These are phyloP conservation scores for Drosophila pectinifera DNA, from an alignment of 1,140 invertebrate species.

Conservation along the genomic window DNA sequence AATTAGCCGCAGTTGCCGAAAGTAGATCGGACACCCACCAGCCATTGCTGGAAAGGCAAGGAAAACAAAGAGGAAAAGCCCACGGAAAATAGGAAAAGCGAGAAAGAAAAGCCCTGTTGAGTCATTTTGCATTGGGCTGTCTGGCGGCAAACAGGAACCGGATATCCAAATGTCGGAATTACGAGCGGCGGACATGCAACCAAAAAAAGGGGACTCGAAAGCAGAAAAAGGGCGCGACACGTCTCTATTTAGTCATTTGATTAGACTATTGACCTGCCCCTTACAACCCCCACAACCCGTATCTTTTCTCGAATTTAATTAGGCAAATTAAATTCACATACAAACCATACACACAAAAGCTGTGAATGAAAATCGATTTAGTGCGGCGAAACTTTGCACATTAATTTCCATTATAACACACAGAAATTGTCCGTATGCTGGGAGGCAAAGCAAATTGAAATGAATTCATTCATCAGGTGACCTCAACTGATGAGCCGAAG, in stretches of 20 bases:
- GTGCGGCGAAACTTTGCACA: slow-evolving; percentile 30
- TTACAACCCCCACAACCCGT: neutral
- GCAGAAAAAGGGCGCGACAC: slow-evolving; percentile 18
- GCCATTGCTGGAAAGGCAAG: neutral
- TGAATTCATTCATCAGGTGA: slow-evolving; percentile 54
- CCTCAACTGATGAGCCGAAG: slow-evolving; percentile 31
- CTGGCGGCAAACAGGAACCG: slow-evolving; percentile 35
- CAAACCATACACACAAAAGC: slow-evolving; percentile 5
- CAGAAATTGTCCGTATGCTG: slow-evolving; percentile 13
- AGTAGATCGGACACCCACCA: slow-evolving; percentile 22
- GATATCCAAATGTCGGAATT: slow-evolving; percentile 46
- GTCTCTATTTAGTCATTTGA: slow-evolving; percentile 47
- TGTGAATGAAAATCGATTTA: slow-evolving; percentile 57
- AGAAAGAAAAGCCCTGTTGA: slow-evolving; percentile 27
- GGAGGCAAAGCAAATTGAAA: slow-evolving; percentile 49
- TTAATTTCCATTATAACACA: slow-evolving; percentile 44
- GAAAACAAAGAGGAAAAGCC: neutral
- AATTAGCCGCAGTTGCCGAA: slow-evolving; percentile 53
- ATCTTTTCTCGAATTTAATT: slow-evolving; percentile 61
- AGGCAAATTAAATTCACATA: slow-evolving; percentile 70
- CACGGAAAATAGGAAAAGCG: slow-evolving; percentile 10
- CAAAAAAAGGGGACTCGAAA: slow-evolving; percentile 4
- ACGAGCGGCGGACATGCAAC: slow-evolving; percentile 40
- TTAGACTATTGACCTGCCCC: slow-evolving; percentile 50
- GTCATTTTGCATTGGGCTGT: slow-evolving; percentile 32